A percentile compares a stretch with the other conserved stretches of the same genome.
These are phyloP conservation scores for Eristalinus aeneus DNA, from an alignment of 2,888 invertebrate genomes.

Conservation along the genomic window DNA sequence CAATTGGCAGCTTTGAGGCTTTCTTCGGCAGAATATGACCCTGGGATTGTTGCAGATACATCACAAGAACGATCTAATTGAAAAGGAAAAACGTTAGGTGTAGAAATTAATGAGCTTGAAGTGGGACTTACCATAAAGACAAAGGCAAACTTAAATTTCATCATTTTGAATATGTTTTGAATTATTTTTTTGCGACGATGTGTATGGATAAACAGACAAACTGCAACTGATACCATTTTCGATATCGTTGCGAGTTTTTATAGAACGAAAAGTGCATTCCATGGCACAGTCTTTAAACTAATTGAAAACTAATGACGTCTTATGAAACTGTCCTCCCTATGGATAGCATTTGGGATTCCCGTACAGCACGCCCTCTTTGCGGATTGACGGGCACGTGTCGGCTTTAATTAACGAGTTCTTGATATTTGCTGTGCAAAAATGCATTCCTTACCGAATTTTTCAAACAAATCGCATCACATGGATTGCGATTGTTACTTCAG, in stretches of 20 bases:
- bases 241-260: slow-evolving; percentile 36
- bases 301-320: slow-evolving; percentile 56
- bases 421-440: not conserved
- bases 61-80: slow-evolving; percentile 35
- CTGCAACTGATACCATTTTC: slow-evolving; percentile 42
- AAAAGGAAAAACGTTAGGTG: not conserved
- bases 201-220: slow-evolving; percentile 15
- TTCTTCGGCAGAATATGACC: slow-evolving; percentile 23
- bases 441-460: not conserved
- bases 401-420: not conserved
- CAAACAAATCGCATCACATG: too few species aligned
- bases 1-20: slow-evolving; percentile 2
- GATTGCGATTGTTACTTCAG: too few species aligned
- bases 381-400: not conserved
- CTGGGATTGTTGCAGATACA: slow-evolving; percentile 27
- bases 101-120: not conserved
- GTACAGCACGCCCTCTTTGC: not conserved
- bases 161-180: slow-evolving; percentile 8
- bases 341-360: not conserved
- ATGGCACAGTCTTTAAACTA: slow-evolving; percentile 10
- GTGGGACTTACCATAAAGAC: slow-evolving; percentile 45
- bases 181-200: not conserved
- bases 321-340: slow-evolving; percentile 4
- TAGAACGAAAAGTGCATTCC: slow-evolving; percentile 23
- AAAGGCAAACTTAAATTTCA: slow-evolving; percentile 49